These are phyloP conservation scores for Tethya wilhelma DNA, from an alignment of 37 sponge, comb jelly and placozoan genomes.

Conservation along the genomic window DNA sequence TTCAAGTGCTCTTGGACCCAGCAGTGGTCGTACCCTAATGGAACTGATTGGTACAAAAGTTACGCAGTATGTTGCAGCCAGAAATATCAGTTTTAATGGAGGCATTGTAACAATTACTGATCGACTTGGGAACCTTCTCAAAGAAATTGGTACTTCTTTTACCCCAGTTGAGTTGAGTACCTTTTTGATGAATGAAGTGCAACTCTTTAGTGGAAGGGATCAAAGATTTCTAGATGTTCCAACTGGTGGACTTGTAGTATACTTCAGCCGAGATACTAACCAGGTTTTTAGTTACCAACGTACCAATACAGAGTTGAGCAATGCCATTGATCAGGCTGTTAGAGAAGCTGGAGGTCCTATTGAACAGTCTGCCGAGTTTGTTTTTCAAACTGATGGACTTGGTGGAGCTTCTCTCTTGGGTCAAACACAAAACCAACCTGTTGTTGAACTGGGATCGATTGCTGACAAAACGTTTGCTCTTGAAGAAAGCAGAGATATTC, in stretches of 20 bases:
- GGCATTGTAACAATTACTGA: not conserved
- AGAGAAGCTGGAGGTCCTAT: not conserved
- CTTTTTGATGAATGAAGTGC: not conserved
- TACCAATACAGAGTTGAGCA: not conserved
- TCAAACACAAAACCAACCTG: no score
- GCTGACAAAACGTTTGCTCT: no score
- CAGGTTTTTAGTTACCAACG: constrained; percentile 2
- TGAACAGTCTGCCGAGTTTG: not conserved
- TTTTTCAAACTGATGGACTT: not conserved
- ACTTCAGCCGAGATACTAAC: not conserved
- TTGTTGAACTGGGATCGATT: no score
- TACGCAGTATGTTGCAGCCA: not conserved
- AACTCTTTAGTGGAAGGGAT: not conserved
- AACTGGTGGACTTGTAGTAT: not conserved
- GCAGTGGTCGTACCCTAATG: not conserved
- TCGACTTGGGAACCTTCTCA: not conserved
- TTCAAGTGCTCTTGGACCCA: not conserved
- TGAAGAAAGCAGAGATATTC: no score
- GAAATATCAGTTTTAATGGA: not conserved
- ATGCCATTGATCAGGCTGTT: not conserved
- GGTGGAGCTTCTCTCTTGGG: not conserved
- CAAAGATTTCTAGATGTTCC: not conserved
- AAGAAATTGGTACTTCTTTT: not conserved
- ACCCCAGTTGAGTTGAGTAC: not conserved
- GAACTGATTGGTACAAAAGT: not conserved